Conservation (phyloP, 2,888 invertebrate species). For the Rotaria macrura region DNA sequence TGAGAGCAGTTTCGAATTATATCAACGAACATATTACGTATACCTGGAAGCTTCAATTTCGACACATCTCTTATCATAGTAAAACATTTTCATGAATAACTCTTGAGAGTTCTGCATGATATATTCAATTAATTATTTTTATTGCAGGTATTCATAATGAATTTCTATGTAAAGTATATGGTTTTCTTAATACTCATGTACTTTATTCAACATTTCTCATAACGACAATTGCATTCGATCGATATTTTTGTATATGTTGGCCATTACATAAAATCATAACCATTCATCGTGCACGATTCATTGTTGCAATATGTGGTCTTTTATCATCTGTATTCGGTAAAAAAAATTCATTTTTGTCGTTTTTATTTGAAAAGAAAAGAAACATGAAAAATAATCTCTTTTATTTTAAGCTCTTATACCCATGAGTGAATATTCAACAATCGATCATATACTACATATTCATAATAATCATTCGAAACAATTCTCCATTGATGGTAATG, state of each 20-base stretch:
- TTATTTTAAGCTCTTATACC: neutral
- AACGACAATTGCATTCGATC: neutral
- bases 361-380: neutral
- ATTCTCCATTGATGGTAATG: neutral
- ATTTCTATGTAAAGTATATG: neutral
- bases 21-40: no score
- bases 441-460: neutral
- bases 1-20: no score
- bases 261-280: slow-evolving; percentile 5
- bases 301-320: neutral
- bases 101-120: no score
- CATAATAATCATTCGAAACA: neutral
- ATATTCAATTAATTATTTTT: no score
- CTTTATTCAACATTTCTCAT: neutral
- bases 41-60: no score
- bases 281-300: neutral
- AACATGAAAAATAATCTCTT: no score
- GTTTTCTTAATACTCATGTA: neutral
- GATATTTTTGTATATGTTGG: slow-evolving; percentile 14
- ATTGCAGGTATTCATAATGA: neutral
- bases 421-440: neutral
- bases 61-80: no score
- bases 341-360: neutral
- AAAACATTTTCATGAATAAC: no score
- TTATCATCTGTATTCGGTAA: neutral